Conservation (phyloP, 23 tunicate species). For the Ascidia mentula region DNA sequence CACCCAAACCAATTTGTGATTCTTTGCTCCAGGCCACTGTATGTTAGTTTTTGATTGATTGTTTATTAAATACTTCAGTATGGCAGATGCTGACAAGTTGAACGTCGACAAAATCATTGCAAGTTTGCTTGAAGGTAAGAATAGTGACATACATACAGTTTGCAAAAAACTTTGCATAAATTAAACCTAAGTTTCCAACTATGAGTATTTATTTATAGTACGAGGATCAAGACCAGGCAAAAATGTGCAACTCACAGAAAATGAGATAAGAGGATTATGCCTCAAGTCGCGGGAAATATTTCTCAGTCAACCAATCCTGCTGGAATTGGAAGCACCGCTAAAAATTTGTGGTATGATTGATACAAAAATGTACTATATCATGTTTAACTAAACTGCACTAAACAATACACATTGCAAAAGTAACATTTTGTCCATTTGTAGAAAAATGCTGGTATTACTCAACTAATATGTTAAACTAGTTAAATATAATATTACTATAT, state of each 20-base stretch:
- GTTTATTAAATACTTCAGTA: constrained; percentile 9
- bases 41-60: neutral
- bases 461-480: too few relatives aligned
- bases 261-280: constrained; percentile 93
- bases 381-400: too few relatives aligned
- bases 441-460: too few relatives aligned
- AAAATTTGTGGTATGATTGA: constrained; percentile 91
- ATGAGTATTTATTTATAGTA: constrained; percentile 28
- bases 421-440: too few relatives aligned
- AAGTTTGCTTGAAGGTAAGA: constrained; percentile 76
- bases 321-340: constrained; percentile 98
- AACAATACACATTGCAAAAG: too few relatives aligned
- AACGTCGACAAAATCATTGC: constrained; percentile 96
- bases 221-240: constrained; percentile 99
- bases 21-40: neutral
- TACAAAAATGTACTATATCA: too few relatives aligned
- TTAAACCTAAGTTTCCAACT: too few relatives aligned
- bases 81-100: constrained; percentile 91
- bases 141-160: too few relatives aligned
- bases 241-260: constrained; percentile 95
- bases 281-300: constrained; percentile 94
- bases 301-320: constrained; percentile 92
- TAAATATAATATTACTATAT: too few relatives aligned
- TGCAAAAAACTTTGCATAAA: too few relatives aligned
- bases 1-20: too few relatives aligned